A percentile compares a stretch with the other conserved stretches of the same genome.
These are phyloP conservation scores for Aurelia sp. DNA, from an alignment of 30 jellyfish, hydroid and myxozoan genomes.

Conservation along the genomic window DNA sequence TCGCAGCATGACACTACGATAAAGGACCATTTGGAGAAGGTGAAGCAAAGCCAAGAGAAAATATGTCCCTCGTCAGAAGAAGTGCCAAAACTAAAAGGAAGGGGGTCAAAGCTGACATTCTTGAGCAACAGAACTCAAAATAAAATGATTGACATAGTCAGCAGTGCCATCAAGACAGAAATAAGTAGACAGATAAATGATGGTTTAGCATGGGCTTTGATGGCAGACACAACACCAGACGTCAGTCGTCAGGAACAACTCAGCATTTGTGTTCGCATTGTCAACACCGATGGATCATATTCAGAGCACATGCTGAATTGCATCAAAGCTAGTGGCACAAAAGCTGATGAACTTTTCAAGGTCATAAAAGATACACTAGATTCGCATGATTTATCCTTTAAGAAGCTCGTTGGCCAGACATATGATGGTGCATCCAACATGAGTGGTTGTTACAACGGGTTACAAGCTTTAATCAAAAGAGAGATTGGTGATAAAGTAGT, in stretches of 20 bases:
- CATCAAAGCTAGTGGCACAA: conserved; percentile 26
- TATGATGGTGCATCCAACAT: conserved; percentile 9
- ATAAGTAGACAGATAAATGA: not conserved
- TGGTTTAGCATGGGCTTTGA: conserved; percentile 46
- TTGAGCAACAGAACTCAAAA: conserved; percentile 44
- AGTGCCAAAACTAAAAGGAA: conserved; percentile 6
- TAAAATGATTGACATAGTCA: conserved; percentile 28
- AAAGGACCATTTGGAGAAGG: conserved; percentile 24
- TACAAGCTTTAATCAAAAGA: conserved; percentile 36
- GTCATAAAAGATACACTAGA: conserved; percentile 22
- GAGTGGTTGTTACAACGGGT: conserved; percentile 35
- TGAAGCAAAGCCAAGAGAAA: not conserved
- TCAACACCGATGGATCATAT: conserved; percentile 26
- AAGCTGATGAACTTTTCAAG: conserved; percentile 7
- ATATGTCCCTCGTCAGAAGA: no score
- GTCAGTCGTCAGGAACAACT: conserved; percentile 44
- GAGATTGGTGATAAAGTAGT: conserved; percentile 18
- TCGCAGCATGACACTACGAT: conserved; percentile 1
- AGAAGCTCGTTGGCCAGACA: conserved; percentile 53
- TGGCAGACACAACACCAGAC: conserved; percentile 24
- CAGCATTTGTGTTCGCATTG: conserved; percentile 43
- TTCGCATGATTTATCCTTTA: conserved; percentile 6
- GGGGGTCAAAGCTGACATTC: conserved; percentile 59
- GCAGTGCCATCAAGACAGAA: conserved; percentile 6
- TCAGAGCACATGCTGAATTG: conserved; percentile 40